Percentiles rank a stretch among this genome's conserved stretches.
phyloP scores from a whole-genome alignment of 2,113 vertebrate species.

The Scytalopus superciliaris region DNA sequence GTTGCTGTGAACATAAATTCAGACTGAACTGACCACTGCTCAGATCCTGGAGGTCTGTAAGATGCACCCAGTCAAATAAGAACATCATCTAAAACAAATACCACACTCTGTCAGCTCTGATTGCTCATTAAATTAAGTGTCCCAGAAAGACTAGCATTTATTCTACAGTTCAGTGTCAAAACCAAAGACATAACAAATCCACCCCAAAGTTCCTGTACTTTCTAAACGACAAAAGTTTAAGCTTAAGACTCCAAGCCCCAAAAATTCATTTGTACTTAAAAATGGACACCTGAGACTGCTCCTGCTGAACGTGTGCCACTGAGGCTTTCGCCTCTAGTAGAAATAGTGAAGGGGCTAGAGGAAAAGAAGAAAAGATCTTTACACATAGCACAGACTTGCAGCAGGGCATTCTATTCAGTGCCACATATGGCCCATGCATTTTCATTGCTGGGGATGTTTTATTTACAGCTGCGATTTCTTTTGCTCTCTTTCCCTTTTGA shows the following conservation, averaged over 20 bases:
- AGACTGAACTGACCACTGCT: neutral
- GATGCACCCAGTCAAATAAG: neutral
- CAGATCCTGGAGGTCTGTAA: neutral
- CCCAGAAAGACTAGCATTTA: neutral
- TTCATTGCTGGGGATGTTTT: neutral
- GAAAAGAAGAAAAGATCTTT: neutral
- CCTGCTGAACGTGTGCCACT: neutral
- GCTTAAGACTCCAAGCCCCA: neutral
- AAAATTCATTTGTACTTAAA: neutral
- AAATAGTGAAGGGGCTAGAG: neutral
- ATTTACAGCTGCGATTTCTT: neutral
- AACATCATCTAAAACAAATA: neutral
- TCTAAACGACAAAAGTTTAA: neutral
- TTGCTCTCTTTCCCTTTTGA: neutral
- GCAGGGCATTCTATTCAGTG: neutral
- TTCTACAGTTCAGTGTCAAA: neutral
- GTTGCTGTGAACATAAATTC: neutral
- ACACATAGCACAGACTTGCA: neutral
- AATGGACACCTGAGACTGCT: neutral
- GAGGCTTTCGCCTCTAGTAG: neutral
- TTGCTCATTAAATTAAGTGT: neutral
- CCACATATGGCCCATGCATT: neutral
- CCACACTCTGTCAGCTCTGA: neutral
- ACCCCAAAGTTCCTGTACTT: neutral
- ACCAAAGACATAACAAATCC: neutral